phyloP scores from a whole-genome alignment of 2,797 vertebrate genomes.

The Taenioides sp. region DNA sequence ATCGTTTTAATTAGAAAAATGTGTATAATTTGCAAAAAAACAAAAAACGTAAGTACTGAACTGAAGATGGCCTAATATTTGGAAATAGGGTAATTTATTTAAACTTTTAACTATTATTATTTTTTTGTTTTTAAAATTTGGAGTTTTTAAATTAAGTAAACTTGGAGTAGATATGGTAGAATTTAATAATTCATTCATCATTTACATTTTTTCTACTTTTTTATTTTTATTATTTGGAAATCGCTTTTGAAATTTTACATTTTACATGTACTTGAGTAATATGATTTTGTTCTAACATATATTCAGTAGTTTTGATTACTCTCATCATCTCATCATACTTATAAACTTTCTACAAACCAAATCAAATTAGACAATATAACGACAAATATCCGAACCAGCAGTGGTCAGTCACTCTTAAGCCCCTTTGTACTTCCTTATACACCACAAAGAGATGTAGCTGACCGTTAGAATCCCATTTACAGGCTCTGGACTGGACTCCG shows the following conservation, averaged over 20 bases:
- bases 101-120: too few relatives aligned
- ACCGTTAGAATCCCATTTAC: conserved; percentile 48
- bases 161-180: not conserved
- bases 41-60: too few relatives aligned
- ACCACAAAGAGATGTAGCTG: conserved; percentile 40
- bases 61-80: not conserved
- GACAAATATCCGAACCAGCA: not conserved
- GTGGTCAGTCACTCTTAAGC: not conserved
- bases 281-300: not conserved
- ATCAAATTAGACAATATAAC: too few relatives aligned
- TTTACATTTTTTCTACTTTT: too few relatives aligned
- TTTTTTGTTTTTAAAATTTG: too few relatives aligned
- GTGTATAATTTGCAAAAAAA: too few relatives aligned
- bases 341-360: too few relatives aligned
- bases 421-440: conserved; percentile 30
- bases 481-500: conserved; percentile 49
- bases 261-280: not conserved
- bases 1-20: not conserved
- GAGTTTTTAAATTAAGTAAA: not conserved
- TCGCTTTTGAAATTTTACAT: not conserved
- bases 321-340: not conserved
- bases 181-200: too few relatives aligned
- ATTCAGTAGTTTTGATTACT: not conserved
- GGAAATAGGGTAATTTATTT: too few relatives aligned
- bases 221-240: not conserved